Evolutionary conservation across 1,140 invertebrate genomes (phyloP).

Genomic region (Triops cancriformis): DNA sequence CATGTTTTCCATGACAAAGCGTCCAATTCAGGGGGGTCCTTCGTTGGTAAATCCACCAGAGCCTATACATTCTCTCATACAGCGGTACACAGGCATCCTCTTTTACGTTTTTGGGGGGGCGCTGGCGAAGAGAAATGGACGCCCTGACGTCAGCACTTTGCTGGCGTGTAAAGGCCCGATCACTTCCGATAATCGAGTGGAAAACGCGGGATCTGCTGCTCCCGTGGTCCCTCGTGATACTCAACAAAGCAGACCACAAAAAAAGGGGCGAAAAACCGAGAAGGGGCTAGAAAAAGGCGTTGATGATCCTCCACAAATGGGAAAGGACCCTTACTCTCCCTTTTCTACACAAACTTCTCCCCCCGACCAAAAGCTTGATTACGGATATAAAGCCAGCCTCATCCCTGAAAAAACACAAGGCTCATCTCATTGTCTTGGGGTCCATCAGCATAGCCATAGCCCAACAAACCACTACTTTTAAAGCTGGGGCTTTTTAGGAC

Average conservation of each 20-base stretch:
- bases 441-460: not conserved
- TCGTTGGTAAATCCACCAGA: not conserved
- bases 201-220: slow-evolving; percentile 3
- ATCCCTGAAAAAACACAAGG: not conserved
- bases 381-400: not conserved
- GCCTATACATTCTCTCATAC: not conserved
- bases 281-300: slow-evolving; percentile 5
- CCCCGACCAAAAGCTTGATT: not conserved
- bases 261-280: not conserved
- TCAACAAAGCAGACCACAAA: not conserved
- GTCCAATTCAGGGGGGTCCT: not conserved
- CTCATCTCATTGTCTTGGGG: slow-evolving; percentile 4
- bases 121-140: not conserved
- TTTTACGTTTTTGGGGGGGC: not conserved
- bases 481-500: not conserved
- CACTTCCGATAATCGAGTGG: slow-evolving; percentile 13
- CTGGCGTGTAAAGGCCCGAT: not conserved
- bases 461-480: not conserved
- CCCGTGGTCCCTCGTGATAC: slow-evolving; percentile 6
- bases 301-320: not conserved
- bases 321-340: not conserved
- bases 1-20: slow-evolving; percentile 8
- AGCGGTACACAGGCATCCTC: not conserved
- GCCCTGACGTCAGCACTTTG: slow-evolving; percentile 9
- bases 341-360: not conserved